Conservation (phyloP, 2,113 vertebrate species). For the Fregetta grallaria region DNA sequence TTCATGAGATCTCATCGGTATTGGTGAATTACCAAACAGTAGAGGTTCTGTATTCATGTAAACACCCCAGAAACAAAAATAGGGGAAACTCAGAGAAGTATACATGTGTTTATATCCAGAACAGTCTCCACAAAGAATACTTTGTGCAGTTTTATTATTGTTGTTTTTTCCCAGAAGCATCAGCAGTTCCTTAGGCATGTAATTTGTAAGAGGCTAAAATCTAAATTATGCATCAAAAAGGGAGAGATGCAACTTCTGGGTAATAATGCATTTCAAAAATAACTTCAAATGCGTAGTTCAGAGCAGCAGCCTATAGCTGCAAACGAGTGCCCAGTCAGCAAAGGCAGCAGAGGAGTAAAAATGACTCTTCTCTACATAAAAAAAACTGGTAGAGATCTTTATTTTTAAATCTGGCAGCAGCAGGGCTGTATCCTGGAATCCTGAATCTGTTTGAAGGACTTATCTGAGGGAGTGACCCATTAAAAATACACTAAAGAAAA, state of each 20-base stretch:
- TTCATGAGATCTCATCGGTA: not conserved
- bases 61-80: not conserved
- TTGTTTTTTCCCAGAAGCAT: not conserved
- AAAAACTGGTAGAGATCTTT: not conserved
- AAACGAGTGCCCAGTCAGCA: not conserved
- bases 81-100: not conserved
- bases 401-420: not conserved
- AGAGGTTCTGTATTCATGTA: not conserved
- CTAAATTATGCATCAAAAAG: conserved; percentile 61
- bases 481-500: not conserved
- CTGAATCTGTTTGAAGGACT: not conserved
- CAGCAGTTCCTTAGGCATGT: not conserved
- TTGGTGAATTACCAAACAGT: not conserved
- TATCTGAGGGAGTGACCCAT: not conserved
- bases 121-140: not conserved
- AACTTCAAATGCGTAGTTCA: not conserved
- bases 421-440: not conserved
- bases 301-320: conserved; percentile 20
- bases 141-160: not conserved
- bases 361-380: not conserved
- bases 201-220: conserved; percentile 28
- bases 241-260: conserved; percentile 15
- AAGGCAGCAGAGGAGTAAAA: conserved; percentile 2
- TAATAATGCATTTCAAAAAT: conserved; percentile 3
- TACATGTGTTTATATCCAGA: not conserved